Conservation (phyloP, 2,797 vertebrate species). For the Molossus molossus region DNA sequence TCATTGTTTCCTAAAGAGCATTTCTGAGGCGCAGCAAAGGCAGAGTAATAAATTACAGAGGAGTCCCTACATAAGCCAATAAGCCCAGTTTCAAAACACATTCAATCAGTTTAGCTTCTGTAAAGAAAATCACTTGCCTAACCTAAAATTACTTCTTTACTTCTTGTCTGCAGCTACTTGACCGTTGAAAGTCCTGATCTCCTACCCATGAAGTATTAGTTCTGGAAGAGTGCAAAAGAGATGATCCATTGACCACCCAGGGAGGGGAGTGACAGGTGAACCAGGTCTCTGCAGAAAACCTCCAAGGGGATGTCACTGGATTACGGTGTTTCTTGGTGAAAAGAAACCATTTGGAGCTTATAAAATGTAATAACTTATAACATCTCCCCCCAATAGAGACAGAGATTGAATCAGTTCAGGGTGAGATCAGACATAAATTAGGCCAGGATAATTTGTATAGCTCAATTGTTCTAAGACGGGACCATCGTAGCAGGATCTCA, state of each 20-base stretch:
- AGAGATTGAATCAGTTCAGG: neutral
- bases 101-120: slow-evolving; percentile 1
- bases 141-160: neutral
- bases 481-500: neutral
- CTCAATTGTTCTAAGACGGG: neutral
- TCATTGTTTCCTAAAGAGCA: slow-evolving; percentile 3
- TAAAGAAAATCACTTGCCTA: slow-evolving; percentile 58
- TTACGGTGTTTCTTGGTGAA: slow-evolving; percentile 50
- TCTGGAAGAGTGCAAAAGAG: neutral
- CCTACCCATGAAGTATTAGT: neutral
- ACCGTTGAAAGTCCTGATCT: neutral
- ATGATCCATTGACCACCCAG: neutral
- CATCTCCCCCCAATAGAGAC: neutral
- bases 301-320: slow-evolving; percentile 39
- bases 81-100: slow-evolving; percentile 6
- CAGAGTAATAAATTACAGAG: neutral
- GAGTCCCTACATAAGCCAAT: neutral
- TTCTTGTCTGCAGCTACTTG: neutral
- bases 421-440: neutral
- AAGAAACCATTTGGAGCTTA: neutral
- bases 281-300: neutral
- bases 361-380: neutral
- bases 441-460: neutral
- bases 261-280: slow-evolving; percentile 23
- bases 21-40: slow-evolving; percentile 4